These are phyloP conservation scores for Cerastis leucographa DNA, from an alignment of 2,888 invertebrate genomes.

Conservation along the genomic window DNA sequence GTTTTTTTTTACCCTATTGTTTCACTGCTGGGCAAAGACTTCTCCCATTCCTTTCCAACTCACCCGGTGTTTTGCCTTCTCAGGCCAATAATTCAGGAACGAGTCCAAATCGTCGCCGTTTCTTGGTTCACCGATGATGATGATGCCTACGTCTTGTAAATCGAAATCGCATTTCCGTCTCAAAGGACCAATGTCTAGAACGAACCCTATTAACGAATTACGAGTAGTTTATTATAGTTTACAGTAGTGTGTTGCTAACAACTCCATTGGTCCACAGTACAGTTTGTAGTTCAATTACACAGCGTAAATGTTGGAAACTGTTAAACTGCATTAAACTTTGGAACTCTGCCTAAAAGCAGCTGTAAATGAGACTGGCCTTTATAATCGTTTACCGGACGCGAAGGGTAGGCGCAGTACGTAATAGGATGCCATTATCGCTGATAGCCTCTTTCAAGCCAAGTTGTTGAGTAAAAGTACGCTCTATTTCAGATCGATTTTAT, in stretches of 20 bases:
- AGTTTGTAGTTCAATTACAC: constrained; percentile 54
- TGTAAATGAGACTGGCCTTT: constrained; percentile 51
- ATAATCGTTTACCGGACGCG: constrained; percentile 37
- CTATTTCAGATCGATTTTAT: constrained; percentile 39
- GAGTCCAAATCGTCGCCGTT: too few species aligned
- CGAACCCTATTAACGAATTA: constrained; percentile 8
- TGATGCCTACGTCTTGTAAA: neutral
- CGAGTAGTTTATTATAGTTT: constrained; percentile 26
- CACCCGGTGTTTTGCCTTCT: too few species aligned
- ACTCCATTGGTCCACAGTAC: constrained; percentile 1
- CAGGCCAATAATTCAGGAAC: too few species aligned
- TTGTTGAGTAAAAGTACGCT: constrained; percentile 22
- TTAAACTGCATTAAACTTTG: constrained; percentile 57
- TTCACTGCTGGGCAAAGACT: too few species aligned
- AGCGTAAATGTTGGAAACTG: constrained; percentile 51
- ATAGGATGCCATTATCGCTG: constrained; percentile 38
- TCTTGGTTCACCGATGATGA: too few species aligned
- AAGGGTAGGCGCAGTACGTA: constrained; percentile 46
- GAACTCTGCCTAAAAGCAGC: constrained; percentile 37
- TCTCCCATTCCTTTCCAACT: too few species aligned
- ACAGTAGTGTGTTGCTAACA: constrained; percentile 26
- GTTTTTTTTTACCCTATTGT: neutral
- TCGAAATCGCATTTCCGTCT: neutral
- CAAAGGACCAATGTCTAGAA: constrained; percentile 20
- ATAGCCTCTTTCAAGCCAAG: constrained; percentile 44